These are phyloP conservation scores for Phoeniculus purpureus DNA, from an alignment of 2,797 vertebrate species.

Conservation along the genomic window DNA sequence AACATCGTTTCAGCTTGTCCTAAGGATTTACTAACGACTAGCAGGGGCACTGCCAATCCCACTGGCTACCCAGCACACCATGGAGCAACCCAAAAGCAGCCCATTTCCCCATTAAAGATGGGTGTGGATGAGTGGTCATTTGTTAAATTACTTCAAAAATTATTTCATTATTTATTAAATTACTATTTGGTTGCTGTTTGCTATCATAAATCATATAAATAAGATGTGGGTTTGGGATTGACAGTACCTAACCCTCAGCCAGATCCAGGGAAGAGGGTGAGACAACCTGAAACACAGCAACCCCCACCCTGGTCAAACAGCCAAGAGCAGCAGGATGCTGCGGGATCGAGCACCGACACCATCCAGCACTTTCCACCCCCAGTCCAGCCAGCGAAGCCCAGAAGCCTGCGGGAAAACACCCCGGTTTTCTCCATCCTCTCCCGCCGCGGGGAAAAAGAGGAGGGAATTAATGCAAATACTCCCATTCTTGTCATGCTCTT, in stretches of 20 bases:
- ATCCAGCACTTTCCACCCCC: neutral
- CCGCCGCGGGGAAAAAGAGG: neutral
- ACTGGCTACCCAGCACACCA: rapidly evolving
- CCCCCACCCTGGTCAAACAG: neutral
- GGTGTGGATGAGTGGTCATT: rapidly evolving
- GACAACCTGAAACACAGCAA: rapidly evolving
- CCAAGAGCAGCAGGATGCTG: neutral
- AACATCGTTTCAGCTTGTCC: neutral
- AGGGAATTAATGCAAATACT: slow-evolving; percentile 68
- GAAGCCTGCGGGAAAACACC: neutral
- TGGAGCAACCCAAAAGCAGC: neutral
- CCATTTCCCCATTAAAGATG: neutral
- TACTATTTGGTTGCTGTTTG: neutral
- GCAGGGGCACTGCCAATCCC: neutral
- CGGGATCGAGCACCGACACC: neutral
- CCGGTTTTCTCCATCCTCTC: slow-evolving; percentile 1
- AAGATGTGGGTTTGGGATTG: neutral
- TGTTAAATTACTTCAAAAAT: too few relatives aligned
- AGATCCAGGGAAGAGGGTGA: neutral
- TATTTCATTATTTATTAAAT: too few relatives aligned
- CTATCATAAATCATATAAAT: neutral
- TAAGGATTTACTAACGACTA: neutral
- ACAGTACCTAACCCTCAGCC: neutral
- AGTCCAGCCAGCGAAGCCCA: neutral
- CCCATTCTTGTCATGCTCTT: slow-evolving; percentile 71